Conservation (phyloP, 2,797 vertebrate species). For the Sphaeramia orbicularis region DNA sequence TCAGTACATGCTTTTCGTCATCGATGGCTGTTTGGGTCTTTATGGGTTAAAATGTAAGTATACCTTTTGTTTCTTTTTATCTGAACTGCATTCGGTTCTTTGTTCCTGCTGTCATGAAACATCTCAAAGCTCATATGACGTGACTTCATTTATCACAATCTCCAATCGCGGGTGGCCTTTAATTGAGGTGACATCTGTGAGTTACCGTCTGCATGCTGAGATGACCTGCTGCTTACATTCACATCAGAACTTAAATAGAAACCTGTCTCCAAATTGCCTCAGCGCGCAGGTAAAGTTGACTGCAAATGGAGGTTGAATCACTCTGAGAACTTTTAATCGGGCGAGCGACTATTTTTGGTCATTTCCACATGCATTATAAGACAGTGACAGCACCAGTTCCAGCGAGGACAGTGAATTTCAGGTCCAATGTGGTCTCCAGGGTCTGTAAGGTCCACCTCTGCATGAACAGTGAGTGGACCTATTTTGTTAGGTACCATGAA, state of each 20-base stretch:
- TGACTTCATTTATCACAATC: conserved; percentile 22
- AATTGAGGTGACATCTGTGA: conserved; percentile 29
- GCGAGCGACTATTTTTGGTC: too few species aligned
- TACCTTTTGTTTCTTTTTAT: not conserved
- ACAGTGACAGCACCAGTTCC: too few species aligned
- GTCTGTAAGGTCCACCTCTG: too few species aligned
- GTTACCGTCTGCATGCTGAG: conserved; percentile 10
- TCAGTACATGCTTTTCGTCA: too few species aligned
- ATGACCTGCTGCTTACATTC: conserved; percentile 23
- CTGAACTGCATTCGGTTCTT: too few species aligned
- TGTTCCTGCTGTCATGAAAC: not conserved
- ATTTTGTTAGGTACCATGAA: too few species aligned
- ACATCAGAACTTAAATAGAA: conserved; percentile 15
- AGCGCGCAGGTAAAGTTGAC: not conserved
- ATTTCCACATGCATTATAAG: too few species aligned
- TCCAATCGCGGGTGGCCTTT: conserved; percentile 14
- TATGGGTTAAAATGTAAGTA: conserved; percentile 11
- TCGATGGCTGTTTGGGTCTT: too few species aligned
- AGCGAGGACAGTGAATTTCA: too few species aligned
- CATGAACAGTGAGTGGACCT: too few species aligned
- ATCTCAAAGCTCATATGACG: conserved; percentile 24
- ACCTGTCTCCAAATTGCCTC: conserved; percentile 7
- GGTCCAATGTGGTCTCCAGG: too few species aligned
- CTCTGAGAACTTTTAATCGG: too few species aligned
- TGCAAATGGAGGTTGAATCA: not conserved